Evolutionary conservation across 2,888 invertebrate genomes (phyloP).

Genomic region (Drosophila putrida): DNA sequence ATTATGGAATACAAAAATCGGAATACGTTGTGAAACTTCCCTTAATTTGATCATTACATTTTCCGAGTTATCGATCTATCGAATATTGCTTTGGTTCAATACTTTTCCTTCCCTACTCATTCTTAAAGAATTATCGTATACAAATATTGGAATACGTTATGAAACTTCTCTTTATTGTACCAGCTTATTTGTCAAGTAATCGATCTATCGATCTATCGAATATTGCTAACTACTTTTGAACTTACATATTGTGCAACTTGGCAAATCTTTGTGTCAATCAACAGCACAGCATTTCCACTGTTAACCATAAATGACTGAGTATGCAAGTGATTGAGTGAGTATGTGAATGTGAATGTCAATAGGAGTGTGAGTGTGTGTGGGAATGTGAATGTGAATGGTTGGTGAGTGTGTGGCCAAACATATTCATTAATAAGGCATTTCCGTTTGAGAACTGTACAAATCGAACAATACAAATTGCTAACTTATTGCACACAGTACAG

Average conservation of each 20-base stretch:
- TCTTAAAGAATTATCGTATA: no score
- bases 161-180: no score
- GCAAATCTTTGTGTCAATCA: conserved; percentile 2
- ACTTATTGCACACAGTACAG: conserved; percentile 11
- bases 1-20: no score
- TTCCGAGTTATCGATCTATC: not conserved
- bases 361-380: not conserved
- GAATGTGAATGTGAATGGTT: conserved; percentile 18
- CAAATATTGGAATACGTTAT: not conserved
- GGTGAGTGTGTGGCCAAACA: conserved; percentile 27
- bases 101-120: no score
- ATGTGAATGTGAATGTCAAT: conserved; percentile 5
- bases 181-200: no score
- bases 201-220: conserved; percentile 1
- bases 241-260: no score
- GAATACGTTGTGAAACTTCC: no score
- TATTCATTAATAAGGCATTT: conserved; percentile 61
- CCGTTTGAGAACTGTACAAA: conserved; percentile 44
- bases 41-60: no score
- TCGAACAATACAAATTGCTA: conserved; percentile 53
- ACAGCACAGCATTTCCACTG: conserved; percentile 16
- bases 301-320: conserved; percentile 8
- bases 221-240: not conserved
- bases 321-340: conserved; percentile 9
- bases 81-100: no score